Percentiles rank a stretch among this genome's conserved stretches.
Evolutionary conservation across 2,113 vertebrate species (phyloP).

Genomic region (Arothron firmamentum): DNA sequence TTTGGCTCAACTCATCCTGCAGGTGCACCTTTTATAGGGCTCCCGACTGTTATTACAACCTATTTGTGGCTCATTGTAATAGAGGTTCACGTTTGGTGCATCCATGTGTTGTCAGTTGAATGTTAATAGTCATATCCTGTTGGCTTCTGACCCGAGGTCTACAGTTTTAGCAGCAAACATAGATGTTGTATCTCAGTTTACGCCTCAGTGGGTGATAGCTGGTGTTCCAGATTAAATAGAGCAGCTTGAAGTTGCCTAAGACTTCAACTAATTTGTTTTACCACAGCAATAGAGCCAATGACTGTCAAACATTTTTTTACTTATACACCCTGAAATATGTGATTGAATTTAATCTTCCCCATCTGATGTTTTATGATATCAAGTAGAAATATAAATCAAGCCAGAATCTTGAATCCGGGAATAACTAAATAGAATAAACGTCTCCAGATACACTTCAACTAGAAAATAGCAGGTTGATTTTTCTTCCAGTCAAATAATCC

Average conservation of each 20-base stretch:
- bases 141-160: slow-evolving; percentile 12
- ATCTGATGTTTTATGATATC: too few species aligned
- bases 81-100: slow-evolving; percentile 7
- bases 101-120: slow-evolving; percentile 15
- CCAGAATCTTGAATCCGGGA: too few species aligned
- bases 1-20: slow-evolving; percentile 5
- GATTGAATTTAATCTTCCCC: too few species aligned
- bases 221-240: not conserved
- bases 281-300: not conserved
- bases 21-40: not conserved
- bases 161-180: slow-evolving; percentile 10
- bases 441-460: too few species aligned
- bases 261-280: not conserved
- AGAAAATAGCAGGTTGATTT: not conserved
- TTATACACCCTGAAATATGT: too few species aligned
- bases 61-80: slow-evolving; percentile 27
- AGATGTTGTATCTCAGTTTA: not conserved
- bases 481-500: not conserved
- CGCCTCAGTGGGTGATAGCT: not conserved
- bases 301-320: too few species aligned
- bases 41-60: slow-evolving; percentile 1
- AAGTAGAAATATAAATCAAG: too few species aligned
- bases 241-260: not conserved
- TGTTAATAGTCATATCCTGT: slow-evolving; percentile 43
- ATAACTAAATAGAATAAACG: too few species aligned